Conservation (phyloP, 2,888 invertebrate species). For the Stictocephala bisonia region DNA sequence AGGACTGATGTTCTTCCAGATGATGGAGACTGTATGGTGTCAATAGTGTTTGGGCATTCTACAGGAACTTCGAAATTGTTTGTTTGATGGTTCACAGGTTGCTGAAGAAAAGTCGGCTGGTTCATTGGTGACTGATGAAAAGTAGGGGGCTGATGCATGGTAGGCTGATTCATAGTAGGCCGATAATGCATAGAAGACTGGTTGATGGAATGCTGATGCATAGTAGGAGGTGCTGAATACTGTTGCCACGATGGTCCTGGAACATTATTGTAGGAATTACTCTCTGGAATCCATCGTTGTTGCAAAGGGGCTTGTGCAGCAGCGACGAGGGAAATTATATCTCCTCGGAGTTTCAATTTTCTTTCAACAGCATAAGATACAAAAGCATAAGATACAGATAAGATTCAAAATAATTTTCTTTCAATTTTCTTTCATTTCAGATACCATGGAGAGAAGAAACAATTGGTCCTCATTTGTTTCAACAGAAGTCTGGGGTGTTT, state of each 20-base stretch:
- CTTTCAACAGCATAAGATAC: slow-evolving; percentile 6
- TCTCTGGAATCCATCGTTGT: slow-evolving; percentile 30
- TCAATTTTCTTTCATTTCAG: slow-evolving; percentile 29
- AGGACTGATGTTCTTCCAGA: slow-evolving; percentile 29
- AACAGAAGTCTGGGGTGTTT: slow-evolving; percentile 26
- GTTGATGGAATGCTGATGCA: slow-evolving; percentile 36
- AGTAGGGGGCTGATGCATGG: neutral
- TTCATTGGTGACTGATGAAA: too few relatives aligned
- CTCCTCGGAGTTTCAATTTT: slow-evolving; percentile 34
- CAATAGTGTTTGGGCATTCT: slow-evolving; percentile 28
- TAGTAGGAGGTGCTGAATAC: neutral
- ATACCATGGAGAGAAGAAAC: slow-evolving; percentile 38
- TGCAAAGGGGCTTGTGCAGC: slow-evolving; percentile 38
- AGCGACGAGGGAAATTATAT: slow-evolving; percentile 28
- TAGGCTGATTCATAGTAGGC: slow-evolving; percentile 32
- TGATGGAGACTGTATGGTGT: slow-evolving; percentile 28
- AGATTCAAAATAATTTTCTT: too few relatives aligned
- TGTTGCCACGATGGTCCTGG: slow-evolving; percentile 38
- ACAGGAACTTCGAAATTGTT: slow-evolving; percentile 27
- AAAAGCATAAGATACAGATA: too few relatives aligned
- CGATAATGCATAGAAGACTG: slow-evolving; percentile 29
- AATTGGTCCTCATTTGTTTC: slow-evolving; percentile 35
- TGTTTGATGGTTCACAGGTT: slow-evolving; percentile 17
- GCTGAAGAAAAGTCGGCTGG: slow-evolving; percentile 23
- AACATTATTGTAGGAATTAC: slow-evolving; percentile 23